These are phyloP conservation scores for Elmis aenea DNA, from an alignment of 2,888 invertebrate species.

Conservation along the genomic window DNA sequence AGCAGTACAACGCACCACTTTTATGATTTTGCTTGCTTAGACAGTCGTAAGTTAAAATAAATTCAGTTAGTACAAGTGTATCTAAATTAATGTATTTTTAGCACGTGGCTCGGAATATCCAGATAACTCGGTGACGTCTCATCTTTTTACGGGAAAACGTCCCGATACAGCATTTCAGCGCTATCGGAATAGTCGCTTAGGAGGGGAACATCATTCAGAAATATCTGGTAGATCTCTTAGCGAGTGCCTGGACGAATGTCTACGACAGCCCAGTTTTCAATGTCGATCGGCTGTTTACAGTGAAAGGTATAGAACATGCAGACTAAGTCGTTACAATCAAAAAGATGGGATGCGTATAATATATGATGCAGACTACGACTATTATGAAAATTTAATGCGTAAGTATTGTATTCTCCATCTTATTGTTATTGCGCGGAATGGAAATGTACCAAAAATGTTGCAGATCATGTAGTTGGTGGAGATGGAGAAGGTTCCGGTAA, in stretches of 20 bases:
- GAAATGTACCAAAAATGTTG: constrained; percentile 24
- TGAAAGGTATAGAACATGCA: constrained; percentile 77
- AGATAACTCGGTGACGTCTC: constrained; percentile 80
- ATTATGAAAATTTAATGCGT: constrained; percentile 92
- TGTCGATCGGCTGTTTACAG: constrained; percentile 87
- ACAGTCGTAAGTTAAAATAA: constrained; percentile 73
- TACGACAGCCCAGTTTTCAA: constrained; percentile 83
- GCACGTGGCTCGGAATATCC: constrained; percentile 86
- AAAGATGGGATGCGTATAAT: constrained; percentile 82
- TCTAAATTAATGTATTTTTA: constrained; percentile 34
- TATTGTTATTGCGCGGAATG: constrained; percentile 6
- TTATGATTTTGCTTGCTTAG: constrained; percentile 83
- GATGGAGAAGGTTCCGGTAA: constrained; percentile 25
- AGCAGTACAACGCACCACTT: constrained; percentile 82
- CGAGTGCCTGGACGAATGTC: constrained; percentile 85
- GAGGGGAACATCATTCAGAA: constrained; percentile 85
- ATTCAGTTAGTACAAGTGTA: not conserved
- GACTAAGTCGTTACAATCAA: constrained; percentile 81
- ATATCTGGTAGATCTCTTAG: constrained; percentile 82
- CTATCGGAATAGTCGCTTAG: constrained; percentile 79
- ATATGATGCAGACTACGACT: constrained; percentile 88
- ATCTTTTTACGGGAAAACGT: constrained; percentile 71
- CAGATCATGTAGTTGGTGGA: constrained; percentile 45
- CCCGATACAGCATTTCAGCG: constrained; percentile 87
- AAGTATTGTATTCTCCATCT: constrained; percentile 46